Percentiles rank a stretch among this genome's conserved stretches.
These are phyloP conservation scores for Loris lydekkerianus DNA, from an alignment of 2,797 vertebrate species.

Conservation along the genomic window DNA sequence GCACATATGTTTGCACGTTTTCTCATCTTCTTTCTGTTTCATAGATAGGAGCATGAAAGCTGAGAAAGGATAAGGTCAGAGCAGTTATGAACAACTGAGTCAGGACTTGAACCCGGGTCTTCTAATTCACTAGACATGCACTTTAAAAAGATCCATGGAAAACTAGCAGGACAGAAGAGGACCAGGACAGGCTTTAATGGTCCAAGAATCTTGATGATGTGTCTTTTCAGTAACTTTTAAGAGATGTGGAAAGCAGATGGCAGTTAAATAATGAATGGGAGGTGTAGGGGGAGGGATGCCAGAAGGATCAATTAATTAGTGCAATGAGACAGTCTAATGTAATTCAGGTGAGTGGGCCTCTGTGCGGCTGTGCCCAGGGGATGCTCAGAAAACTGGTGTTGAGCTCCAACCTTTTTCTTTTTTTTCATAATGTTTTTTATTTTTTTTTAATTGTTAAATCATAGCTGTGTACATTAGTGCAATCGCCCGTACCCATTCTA, in stretches of 20 bases:
- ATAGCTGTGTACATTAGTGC: too few species aligned
- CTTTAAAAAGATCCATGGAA: background rate
- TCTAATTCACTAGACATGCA: background rate
- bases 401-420: background rate
- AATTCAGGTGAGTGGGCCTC: background rate
- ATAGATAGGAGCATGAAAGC: background rate
- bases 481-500: too few species aligned
- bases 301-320: slow-evolving; percentile 76
- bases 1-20: background rate
- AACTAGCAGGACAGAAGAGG: background rate
- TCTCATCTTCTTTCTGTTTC: background rate
- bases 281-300: background rate
- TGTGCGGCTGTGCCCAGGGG: background rate
- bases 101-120: background rate
- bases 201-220: background rate
- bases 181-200: background rate
- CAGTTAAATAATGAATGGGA: background rate
- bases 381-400: background rate
- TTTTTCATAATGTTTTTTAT: too few species aligned
- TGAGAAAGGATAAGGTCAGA: background rate
- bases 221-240: background rate
- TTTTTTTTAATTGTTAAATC: too few species aligned
- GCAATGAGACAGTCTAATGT: slow-evolving; percentile 26
- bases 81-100: background rate
- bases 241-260: background rate